Conservation (phyloP, 2,113 vertebrate genomes). For the Cervus canadensis region DNA sequence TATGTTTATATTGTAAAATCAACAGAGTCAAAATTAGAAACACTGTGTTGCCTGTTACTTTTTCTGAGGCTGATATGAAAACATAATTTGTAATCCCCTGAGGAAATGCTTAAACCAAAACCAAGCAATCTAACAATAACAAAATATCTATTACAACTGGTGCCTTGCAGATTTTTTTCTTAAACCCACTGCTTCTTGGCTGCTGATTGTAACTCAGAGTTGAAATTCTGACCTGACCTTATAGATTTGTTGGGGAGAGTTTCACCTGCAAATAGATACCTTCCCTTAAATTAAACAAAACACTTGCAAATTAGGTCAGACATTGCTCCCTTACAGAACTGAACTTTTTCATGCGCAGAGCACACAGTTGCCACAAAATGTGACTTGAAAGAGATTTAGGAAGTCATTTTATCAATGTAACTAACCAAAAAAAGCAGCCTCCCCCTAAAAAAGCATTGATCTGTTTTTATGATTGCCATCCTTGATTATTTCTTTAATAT, state of each 20-base stretch:
- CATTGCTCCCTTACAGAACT: background rate
- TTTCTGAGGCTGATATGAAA: slow-evolving; percentile 28
- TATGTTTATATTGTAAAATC: slow-evolving; percentile 42
- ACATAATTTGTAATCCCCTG: background rate
- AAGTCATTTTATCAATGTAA: background rate
- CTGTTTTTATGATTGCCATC: background rate
- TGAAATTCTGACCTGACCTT: background rate
- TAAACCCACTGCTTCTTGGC: background rate
- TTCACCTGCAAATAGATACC: background rate
- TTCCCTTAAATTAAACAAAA: background rate
- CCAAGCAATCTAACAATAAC: slow-evolving; percentile 15
- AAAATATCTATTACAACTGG: background rate
- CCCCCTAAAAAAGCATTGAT: accelerated
- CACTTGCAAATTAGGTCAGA: background rate
- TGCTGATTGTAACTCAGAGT: background rate
- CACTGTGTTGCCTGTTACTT: background rate
- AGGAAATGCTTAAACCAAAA: slow-evolving; percentile 50
- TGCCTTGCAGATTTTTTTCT: background rate
- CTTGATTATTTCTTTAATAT: background rate
- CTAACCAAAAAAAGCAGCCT: background rate
- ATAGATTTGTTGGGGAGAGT: background rate
- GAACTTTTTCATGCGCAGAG: background rate
- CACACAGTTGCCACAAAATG: background rate
- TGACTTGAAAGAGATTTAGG: background rate
- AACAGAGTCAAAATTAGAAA: slow-evolving; percentile 45